Base-by-base conservation (phyloP, 2,113 vertebrate species). In the Steatornis caripensis region DNA sequence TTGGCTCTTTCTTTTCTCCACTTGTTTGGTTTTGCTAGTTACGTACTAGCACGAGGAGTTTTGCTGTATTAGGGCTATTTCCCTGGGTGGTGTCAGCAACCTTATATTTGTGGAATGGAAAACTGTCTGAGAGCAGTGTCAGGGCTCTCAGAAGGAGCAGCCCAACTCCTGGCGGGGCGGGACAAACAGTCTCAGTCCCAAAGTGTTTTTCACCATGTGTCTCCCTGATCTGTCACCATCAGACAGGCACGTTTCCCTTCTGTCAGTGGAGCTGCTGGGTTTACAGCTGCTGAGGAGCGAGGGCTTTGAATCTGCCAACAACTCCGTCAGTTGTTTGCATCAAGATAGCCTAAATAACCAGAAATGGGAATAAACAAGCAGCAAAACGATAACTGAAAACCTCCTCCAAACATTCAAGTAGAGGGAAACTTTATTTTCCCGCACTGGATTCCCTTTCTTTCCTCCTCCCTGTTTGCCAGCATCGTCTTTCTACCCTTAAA, bases 61-160 rank as follows among this genome's bases (percentile, higher is more conserved):
- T 68, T 84, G 84, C 81, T 95, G 5, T 79, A 57, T 79, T 82
- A 93, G 32, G 74, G 53, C 45, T 68, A 18, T 84, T 93, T 71
- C 45, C 48, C 83, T 77, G 86, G 46, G 58, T 84, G n/a, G 87
- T 80, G 58, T 70, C 71, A 86, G 80, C 62, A 86, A 41, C 62
- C 71, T 65, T 70, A 0, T 66, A 24, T 90, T 69, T 90, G 85
- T 45, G 54, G 71, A 26, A 49, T 72, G 18, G 77, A 84, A 84
- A 95, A 88, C 26, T 53, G 34, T 37, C 15, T 22, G 57, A 71
- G 23, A 90, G 21, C 41, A 34, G 60, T 6, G 3, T 27, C 76
- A 71, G 34, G 36, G 15, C 29, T 93, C n/a, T 54, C 30, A 49
- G n/a, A 29, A 81, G 84, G 72, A 92, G 30, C 83, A 84, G 76